phyloP scores from a whole-genome alignment of 2,888 invertebrate genomes.

The Himalopsyche kuldschensis region DNA sequence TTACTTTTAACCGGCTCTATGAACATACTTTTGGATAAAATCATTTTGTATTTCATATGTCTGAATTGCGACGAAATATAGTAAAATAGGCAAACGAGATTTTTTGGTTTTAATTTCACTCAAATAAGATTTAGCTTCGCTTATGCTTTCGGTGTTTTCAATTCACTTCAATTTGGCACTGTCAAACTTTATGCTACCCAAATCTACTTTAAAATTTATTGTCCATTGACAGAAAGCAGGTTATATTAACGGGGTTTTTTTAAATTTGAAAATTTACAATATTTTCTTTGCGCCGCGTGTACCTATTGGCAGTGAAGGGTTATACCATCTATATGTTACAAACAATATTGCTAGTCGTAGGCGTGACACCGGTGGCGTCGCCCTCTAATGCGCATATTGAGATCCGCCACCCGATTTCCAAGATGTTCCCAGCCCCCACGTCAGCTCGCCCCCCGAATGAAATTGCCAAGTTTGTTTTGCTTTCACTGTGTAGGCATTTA shows the following conservation, averaged over 20 bases:
- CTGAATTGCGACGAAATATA: too few species aligned
- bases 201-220: background rate
- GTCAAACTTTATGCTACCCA: too few species aligned
- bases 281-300: slow-evolving; percentile 5
- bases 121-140: too few species aligned
- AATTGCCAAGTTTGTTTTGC: slow-evolving; percentile 37
- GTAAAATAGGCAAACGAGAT: too few species aligned
- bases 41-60: too few species aligned
- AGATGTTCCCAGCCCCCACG: slow-evolving; percentile 1
- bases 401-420: slow-evolving; percentile 16
- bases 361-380: slow-evolving; percentile 32
- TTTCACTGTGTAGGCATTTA: slow-evolving; percentile 11
- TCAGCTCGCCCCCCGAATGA: slow-evolving; percentile 22
- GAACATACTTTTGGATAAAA: too few species aligned
- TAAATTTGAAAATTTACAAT: background rate
- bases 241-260: background rate
- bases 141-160: too few species aligned
- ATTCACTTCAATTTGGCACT: too few species aligned
- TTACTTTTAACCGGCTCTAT: too few species aligned
- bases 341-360: slow-evolving; percentile 35
- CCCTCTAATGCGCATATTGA: slow-evolving; percentile 36
- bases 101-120: too few species aligned
- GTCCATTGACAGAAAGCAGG: background rate
- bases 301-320: background rate
- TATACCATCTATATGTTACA: slow-evolving; percentile 11